phyloP scores from a whole-genome alignment of 2,113 vertebrate species.

The Axis porcinus region DNA sequence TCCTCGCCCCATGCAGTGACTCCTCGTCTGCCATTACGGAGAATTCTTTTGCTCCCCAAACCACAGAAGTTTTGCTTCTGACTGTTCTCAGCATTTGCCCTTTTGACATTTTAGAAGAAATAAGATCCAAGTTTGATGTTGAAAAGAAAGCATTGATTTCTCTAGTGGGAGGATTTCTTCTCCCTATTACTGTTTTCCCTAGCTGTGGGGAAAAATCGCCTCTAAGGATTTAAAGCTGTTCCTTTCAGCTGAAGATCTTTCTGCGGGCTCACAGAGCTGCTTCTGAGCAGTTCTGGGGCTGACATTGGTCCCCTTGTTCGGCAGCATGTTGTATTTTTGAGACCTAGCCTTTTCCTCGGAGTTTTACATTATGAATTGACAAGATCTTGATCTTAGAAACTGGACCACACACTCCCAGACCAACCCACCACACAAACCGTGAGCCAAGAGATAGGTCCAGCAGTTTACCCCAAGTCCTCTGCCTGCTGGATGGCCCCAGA shows the following conservation, averaged over 20 bases:
- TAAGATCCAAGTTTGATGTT: constrained; percentile 47
- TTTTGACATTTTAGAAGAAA: constrained; percentile 62
- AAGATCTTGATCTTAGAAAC: not conserved
- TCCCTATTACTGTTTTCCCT: not conserved
- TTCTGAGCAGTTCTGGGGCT: not conserved
- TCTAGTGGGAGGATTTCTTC: constrained; percentile 5
- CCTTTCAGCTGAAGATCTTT: not conserved
- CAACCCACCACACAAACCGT: not conserved
- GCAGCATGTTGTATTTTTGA: not conserved
- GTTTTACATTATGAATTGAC: not conserved
- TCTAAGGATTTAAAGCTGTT: not conserved
- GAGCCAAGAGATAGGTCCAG: not conserved
- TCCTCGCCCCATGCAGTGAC: not conserved
- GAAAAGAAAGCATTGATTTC: constrained; percentile 45
- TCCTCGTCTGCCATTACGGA: not conserved
- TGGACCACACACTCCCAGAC: not conserved
- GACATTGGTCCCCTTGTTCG: not conserved
- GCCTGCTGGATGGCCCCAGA: not conserved
- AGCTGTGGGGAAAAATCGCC: not conserved
- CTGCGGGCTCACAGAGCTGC: not conserved
- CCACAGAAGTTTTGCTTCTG: constrained; percentile 56
- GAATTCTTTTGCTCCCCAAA: constrained; percentile 38
- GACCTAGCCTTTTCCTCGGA: not conserved
- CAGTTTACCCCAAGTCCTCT: not conserved
- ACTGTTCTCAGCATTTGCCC: constrained; percentile 46